Base-by-base conservation (phyloP, 2,888 invertebrate species). In the Xanthia togata region DNA sequence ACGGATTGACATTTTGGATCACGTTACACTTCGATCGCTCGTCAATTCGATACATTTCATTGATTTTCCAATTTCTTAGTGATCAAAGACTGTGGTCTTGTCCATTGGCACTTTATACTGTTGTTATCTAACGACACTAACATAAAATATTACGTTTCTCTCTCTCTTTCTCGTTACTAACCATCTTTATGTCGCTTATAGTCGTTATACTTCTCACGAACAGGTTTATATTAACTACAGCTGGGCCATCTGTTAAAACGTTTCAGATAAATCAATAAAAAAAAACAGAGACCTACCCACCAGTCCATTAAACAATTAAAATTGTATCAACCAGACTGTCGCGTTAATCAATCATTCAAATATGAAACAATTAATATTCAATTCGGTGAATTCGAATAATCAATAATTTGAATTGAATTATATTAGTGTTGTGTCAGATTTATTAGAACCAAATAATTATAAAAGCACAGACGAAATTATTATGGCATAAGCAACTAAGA, bases 121-220 rank as follows among this genome's bases (percentile, higher is more conserved):
- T 62, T 55, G 53, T 67, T 70, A 81, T 71, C 78, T 76, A 74
- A 78, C 73, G 73, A 82, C 76, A 78, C 85, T 78, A 86, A 88
- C 81, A 82, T 71, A 80, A 70, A 75, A 69, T 12, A 62, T 44
- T 62, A 74, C 38, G 38, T 59, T 55, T 78, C 20, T 74, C 57
- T 73, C 31, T 76, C 70, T 78, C 57, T 62, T 41, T 65, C 41
- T 73, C 55, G 23, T 86, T 95, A 98, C 99, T 99, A 98, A 99
- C 99, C 99, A 99, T 99, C 97, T 99, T 99, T 97, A 98, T 99
- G 98, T 99, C 99, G 98, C 99, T 99, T 97, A 99, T 99, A 95
- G 99, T 99, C 95, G 98, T 98, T 95, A 99, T 99, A 98, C 98
- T 99, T 97, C 99, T 97, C 97, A 99, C 98, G 98, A 99, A 99